phyloP scores from a whole-genome alignment of 2,113 vertebrate genomes.

The Ophthalmolycus amberensis region DNA sequence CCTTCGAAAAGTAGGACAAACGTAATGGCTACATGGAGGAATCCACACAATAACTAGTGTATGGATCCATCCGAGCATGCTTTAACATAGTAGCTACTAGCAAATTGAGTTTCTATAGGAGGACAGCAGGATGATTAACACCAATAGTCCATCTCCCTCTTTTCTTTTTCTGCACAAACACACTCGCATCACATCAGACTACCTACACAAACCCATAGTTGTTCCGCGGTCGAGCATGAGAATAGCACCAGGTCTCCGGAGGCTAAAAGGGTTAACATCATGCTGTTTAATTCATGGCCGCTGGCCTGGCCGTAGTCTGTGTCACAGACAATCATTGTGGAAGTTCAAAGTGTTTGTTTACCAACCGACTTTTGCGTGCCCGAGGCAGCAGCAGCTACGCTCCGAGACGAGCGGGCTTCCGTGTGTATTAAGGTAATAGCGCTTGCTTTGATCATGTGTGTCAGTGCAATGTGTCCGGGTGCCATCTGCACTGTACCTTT shows the following conservation, averaged over 20 bases:
- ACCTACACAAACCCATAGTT: slow-evolving; percentile 55
- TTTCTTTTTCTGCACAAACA: slow-evolving; percentile 41
- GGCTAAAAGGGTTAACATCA: slow-evolving; percentile 63
- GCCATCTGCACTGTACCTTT: slow-evolving; percentile 65
- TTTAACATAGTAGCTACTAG: slow-evolving; percentile 36
- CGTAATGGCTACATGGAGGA: slow-evolving; percentile 60
- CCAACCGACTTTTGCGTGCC: slow-evolving; percentile 42
- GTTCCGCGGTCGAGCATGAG: slow-evolving; percentile 38
- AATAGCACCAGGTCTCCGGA: slow-evolving; percentile 53
- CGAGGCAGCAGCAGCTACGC: slow-evolving; percentile 32
- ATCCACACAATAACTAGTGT: slow-evolving; percentile 54
- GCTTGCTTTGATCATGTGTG: slow-evolving; percentile 50
- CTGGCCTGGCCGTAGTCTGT: slow-evolving; percentile 58
- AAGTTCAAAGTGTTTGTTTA: slow-evolving; percentile 63
- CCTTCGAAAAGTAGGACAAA: slow-evolving; percentile 54
- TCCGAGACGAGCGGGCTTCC: slow-evolving; percentile 35
- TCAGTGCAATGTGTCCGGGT: slow-evolving; percentile 62
- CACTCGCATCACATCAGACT: slow-evolving; percentile 38
- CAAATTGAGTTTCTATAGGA: slow-evolving; percentile 43
- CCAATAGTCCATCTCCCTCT: slow-evolving; percentile 6
- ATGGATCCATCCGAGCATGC: slow-evolving; percentile 51
- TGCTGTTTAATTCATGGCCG: slow-evolving; percentile 65
- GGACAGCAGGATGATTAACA: slow-evolving; percentile 18
- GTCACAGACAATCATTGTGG: slow-evolving; percentile 68
- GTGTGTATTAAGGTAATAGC: slow-evolving; percentile 20